Percentiles rank a stretch among this genome's conserved stretches.
These are phyloP conservation scores for Idris sp. DNA, from an alignment of 1,140 invertebrate species.

Conservation along the genomic window DNA sequence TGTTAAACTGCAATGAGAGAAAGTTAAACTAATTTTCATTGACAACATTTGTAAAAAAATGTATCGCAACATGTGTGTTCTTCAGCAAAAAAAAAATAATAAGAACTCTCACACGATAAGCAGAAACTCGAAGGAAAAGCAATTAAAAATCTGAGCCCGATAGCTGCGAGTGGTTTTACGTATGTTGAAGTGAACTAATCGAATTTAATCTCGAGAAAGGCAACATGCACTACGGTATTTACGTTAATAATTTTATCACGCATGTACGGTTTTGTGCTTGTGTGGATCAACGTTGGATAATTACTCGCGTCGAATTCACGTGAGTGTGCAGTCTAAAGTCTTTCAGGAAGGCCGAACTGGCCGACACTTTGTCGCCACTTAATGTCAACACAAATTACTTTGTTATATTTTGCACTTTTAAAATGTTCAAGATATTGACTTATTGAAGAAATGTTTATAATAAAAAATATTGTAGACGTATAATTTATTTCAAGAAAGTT, in stretches of 20 bases:
- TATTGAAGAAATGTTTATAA: too few relatives aligned
- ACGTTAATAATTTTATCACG: constrained; percentile 75
- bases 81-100: constrained; percentile 43
- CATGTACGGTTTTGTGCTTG: constrained; percentile 54
- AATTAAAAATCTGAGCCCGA: constrained; percentile 70
- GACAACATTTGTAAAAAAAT: too few relatives aligned
- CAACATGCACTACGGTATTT: constrained; percentile 72
- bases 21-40: too few relatives aligned
- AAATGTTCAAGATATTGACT: too few relatives aligned
- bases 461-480: too few relatives aligned
- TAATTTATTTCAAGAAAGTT: too few relatives aligned
- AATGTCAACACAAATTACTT: constrained; percentile 52
- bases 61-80: constrained; percentile 11
- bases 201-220: constrained; percentile 69
- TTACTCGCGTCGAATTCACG: constrained; percentile 61
- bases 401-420: too few relatives aligned
- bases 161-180: constrained; percentile 52
- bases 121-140: constrained; percentile 63
- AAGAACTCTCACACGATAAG: constrained; percentile 56
- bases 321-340: constrained; percentile 40
- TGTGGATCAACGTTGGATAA: constrained; percentile 61
- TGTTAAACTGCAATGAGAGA: too few relatives aligned
- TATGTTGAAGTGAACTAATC: constrained; percentile 68
- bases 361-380: constrained; percentile 63
- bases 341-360: constrained; percentile 52